A percentile compares a stretch with the other conserved stretches of the same genome.
Evolutionary conservation across 2,888 invertebrate genomes (phyloP).

Genomic region (Drosophila buzzatii): DNA sequence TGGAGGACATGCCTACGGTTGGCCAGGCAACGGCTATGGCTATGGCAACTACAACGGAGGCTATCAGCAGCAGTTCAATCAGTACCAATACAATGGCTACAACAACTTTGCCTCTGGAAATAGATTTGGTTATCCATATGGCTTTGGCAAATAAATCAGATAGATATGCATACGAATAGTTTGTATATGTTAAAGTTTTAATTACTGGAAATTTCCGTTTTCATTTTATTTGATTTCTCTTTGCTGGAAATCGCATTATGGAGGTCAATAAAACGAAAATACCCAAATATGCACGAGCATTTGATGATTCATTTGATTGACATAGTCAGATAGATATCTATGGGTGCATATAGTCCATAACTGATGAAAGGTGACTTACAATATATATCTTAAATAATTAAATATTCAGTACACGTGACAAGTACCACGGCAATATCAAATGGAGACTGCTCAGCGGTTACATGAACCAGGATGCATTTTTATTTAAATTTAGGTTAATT

Average conservation of each 20-base stretch:
- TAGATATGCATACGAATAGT: not conserved
- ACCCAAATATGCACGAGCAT: constrained; percentile 48
- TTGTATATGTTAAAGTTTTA: constrained; percentile 20
- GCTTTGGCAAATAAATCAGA: constrained; percentile 45
- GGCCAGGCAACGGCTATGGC: constrained; percentile 33
- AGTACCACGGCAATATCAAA: not conserved
- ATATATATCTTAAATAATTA: not conserved
- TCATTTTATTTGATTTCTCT: constrained; percentile 60
- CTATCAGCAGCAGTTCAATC: constrained; percentile 50
- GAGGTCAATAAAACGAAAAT: constrained; percentile 80
- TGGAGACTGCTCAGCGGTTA: not conserved
- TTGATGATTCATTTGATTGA: constrained; percentile 61
- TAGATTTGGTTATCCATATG: constrained; percentile 45
- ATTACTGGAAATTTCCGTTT: constrained; percentile 58
- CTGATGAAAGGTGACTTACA: not conserved
- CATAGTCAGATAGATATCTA: constrained; percentile 14
- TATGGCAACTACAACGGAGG: constrained; percentile 52
- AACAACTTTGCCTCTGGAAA: constrained; percentile 41
- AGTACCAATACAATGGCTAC: constrained; percentile 47
- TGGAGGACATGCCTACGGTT: constrained; percentile 35
- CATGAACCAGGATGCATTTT: not conserved
- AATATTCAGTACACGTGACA: not conserved
- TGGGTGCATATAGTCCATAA: not conserved
- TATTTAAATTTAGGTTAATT: not conserved
- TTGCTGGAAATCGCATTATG: constrained; percentile 53